Evolutionary conservation across 2,113 vertebrate genomes (phyloP).

Genomic region (Takifugu flavidus): DNA sequence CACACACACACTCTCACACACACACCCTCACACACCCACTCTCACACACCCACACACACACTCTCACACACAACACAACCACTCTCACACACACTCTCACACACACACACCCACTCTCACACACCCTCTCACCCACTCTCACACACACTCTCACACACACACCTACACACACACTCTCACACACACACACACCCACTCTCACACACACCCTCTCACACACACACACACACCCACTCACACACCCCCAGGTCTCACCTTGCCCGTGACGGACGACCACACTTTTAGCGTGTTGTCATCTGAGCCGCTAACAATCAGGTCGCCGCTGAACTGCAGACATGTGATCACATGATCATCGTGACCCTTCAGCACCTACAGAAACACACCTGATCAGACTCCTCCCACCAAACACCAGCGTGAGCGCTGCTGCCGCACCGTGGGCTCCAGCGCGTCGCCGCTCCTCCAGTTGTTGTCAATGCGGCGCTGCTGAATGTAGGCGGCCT

Average conservation of each 20-base stretch:
- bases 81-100: no score
- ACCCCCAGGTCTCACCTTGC: slow-evolving; percentile 78
- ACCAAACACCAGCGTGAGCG: background rate
- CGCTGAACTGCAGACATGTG: slow-evolving; percentile 95
- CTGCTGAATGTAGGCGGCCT: slow-evolving; percentile 92
- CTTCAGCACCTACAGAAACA: slow-evolving; percentile 82
- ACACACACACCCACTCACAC: slow-evolving; percentile 9
- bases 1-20: no score
- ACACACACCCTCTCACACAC: slow-evolving; percentile 4
- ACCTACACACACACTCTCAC: no score
- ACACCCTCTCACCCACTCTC: no score
- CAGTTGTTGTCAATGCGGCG: slow-evolving; percentile 96
- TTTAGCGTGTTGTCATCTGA: slow-evolving; percentile 97
- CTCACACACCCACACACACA: no score
- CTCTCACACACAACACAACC: no score
- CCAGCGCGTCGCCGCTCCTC: slow-evolving; percentile 88
- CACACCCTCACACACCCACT: no score
- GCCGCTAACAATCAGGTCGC: slow-evolving; percentile 93
- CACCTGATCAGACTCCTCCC: rapidly evolving
- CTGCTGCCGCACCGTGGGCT: slow-evolving; percentile 80
- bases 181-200: no score
- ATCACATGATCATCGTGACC: slow-evolving; percentile 97
- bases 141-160: no score
- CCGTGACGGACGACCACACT: slow-evolving; percentile 94
- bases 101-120: no score